Conservation (phyloP, 2,797 vertebrate genomes). For the Artibeus lituratus region DNA sequence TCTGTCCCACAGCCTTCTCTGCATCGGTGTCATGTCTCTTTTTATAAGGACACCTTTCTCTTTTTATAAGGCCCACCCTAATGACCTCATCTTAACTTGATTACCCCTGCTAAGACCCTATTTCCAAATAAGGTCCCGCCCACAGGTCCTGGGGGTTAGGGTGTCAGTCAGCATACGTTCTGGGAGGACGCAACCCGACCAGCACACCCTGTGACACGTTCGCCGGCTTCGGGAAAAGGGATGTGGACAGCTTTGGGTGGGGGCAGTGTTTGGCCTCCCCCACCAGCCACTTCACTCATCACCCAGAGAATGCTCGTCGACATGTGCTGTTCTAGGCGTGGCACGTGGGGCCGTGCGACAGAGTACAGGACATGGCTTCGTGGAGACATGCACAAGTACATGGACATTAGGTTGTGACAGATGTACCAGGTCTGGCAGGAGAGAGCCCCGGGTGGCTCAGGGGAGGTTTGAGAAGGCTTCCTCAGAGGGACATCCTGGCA, state of each 20-base stretch:
- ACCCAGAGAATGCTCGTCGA: background rate
- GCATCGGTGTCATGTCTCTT: background rate
- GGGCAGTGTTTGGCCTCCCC: background rate
- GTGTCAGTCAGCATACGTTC: background rate
- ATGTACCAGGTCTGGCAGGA: background rate
- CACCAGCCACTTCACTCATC: background rate
- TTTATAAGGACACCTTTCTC: background rate
- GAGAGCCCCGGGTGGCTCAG: background rate
- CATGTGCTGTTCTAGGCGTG: fast-evolving
- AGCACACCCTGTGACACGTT: background rate
- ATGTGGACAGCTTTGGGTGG: background rate
- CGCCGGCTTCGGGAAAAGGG: too few species aligned
- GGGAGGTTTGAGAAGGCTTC: background rate
- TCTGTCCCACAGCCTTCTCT: background rate
- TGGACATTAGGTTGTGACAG: background rate
- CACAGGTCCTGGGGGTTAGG: background rate
- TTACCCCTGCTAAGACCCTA: too few species aligned
- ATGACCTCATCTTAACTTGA: background rate
- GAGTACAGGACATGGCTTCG: background rate
- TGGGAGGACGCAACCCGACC: background rate
- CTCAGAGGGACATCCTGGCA: background rate
- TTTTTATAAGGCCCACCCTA: background rate
- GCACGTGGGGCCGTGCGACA: fast-evolving
- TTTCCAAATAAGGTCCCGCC: background rate
- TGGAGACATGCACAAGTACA: background rate